A percentile compares a stretch with the other conserved stretches of the same genome.
Evolutionary conservation across 2,888 invertebrate genomes (phyloP).

Genomic region (Drosophila aldrichi): DNA sequence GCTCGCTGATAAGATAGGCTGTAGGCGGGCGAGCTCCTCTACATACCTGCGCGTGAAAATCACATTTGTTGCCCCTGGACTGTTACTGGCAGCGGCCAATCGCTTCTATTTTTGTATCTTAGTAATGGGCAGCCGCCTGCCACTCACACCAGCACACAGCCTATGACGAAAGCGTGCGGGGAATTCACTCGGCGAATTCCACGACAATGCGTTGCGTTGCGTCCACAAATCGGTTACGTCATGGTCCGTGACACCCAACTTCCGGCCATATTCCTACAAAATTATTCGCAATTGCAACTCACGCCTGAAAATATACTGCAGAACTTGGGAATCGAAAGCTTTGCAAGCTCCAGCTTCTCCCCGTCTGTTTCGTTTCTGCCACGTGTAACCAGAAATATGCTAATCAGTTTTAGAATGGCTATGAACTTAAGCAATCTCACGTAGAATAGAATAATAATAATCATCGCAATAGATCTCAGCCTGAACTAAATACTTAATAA

Average conservation of each 20-base stretch:
- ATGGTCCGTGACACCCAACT: conserved; percentile 33
- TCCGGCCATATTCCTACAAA: conserved; percentile 31
- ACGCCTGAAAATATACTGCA: conserved; percentile 47
- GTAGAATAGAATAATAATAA: not conserved
- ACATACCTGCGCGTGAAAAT: not conserved
- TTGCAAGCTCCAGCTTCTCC: not conserved
- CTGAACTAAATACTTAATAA: not conserved
- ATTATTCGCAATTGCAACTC: conserved; percentile 1
- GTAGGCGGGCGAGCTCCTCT: not conserved
- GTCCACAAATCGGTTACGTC: conserved; percentile 10
- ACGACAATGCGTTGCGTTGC: conserved; percentile 25
- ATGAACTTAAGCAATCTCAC: too few species aligned
- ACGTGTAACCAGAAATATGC: not conserved
- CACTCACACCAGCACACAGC: not conserved
- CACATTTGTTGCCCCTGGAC: conserved; percentile 16
- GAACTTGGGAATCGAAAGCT: not conserved
- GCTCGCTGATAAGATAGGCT: conserved; percentile 24
- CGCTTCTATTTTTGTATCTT: conserved; percentile 34
- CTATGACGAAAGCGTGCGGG: conserved; percentile 52
- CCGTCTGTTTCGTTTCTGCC: not conserved
- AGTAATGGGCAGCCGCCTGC: conserved; percentile 12
- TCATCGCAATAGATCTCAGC: not conserved
- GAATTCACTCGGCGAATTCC: conserved; percentile 49
- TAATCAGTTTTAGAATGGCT: not conserved
- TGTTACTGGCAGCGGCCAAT: conserved; percentile 8